Base-by-base conservation (phyloP, 2,113 vertebrate species). In the Pterocles gutturalis region DNA sequence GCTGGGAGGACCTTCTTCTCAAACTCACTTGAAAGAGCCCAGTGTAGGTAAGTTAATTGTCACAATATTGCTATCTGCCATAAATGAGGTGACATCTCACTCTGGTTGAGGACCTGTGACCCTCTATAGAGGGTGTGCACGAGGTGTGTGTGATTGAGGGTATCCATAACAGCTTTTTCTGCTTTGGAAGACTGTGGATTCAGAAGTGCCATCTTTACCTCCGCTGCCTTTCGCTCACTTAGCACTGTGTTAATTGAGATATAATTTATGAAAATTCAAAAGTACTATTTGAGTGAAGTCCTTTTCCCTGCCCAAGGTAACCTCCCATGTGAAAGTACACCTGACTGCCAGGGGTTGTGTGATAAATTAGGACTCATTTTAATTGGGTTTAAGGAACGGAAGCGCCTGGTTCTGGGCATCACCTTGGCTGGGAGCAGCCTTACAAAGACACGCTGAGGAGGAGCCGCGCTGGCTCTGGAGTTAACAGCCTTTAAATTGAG, bases 401-500 rank as follows among this genome's bases (percentile, higher is more conserved):
- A 29, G 20, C 10, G 10, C 57, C 33, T 7, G 24, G 77, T 43
- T 64, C 91, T 83, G 91, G 95, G 79, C 77, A 55, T 5, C 58
- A 62, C n/a, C 10, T 46, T 69, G 64, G 71, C 85, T 81, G 41
- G 75, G 64, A 65, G 79, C 93, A 93, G 18, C 58, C 95, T 92
- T 60, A 13, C 90, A 71, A 82, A 83, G 95, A 55, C 71, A 20
- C 0, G 18, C 61, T 1, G 10, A 33, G 45, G 90, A 88, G 83
- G n/a, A 58, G 76, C n/a, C 10, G 1, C 8, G 18, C 55, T 51
- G 75, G 65, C 83, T 82, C 72, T 8, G 54, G 55, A 97, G 75
- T 96, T 97, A 96, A 97, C 79, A 78, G 75, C 91, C 87, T 62
- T 80, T 77, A 66, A 97, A 98, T 88, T 96, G 97, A 98, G 96